phyloP scores from a whole-genome alignment of 2,797 vertebrate species.

The Falco concolor region DNA sequence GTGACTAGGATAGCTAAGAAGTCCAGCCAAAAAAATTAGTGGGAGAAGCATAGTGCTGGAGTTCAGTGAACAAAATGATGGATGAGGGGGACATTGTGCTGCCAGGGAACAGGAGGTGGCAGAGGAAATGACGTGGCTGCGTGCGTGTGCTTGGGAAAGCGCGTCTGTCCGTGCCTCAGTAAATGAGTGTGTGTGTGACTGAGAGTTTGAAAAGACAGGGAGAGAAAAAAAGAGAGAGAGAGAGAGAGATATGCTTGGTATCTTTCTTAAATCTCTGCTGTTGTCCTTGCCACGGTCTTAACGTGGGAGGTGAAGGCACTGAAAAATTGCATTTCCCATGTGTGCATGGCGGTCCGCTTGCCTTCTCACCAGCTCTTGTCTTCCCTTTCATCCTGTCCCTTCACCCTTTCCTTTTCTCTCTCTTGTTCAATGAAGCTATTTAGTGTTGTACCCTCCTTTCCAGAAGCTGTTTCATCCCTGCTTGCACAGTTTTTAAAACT shows the following conservation, averaged over 20 bases:
- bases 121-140: background rate
- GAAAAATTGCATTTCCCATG: background rate
- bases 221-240: too few relatives aligned
- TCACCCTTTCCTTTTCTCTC: background rate
- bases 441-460: background rate
- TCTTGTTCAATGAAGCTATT: constrained; percentile 2
- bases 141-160: background rate
- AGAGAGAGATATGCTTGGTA: background rate
- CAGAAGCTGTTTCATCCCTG: constrained; percentile 40
- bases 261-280: background rate
- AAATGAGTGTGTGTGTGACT: background rate
- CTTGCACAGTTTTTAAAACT: constrained; percentile 30
- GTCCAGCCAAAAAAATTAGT: background rate
- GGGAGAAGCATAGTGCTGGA: background rate
- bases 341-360: background rate
- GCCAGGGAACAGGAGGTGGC: background rate
- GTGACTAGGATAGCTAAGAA: background rate
- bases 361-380: background rate
- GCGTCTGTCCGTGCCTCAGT: background rate
- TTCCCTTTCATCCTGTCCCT: background rate
- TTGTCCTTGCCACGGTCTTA: background rate
- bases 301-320: background rate
- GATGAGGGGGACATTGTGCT: background rate
- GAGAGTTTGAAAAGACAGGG: background rate
- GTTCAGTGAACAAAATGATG: background rate